Base-by-base conservation (phyloP, 2,113 vertebrate species). In the Oryzias melastigma region DNA sequence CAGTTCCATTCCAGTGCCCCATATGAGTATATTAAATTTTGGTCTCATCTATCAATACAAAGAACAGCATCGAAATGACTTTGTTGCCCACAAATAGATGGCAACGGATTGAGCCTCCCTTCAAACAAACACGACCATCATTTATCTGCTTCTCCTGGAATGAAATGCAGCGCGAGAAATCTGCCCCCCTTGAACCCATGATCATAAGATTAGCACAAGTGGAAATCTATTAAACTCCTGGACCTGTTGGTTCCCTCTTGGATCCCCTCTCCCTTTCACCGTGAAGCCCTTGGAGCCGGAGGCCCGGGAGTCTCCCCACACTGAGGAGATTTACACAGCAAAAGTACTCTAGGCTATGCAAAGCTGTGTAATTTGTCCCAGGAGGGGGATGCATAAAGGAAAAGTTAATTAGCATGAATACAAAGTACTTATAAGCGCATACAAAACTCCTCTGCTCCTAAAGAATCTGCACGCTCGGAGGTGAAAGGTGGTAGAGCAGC, bases 41-140 rank as follows among this genome's bases (percentile, higher is more conserved):
- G 81, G 51, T 59, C 70, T 80, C 80, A 90, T 89, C 81, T 85
- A 87, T 91, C 88, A 91, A 87, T 90, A 85, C 69, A 78, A 80
- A 80, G 81, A 86, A 73, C n/a, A 65, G 71, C 77, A 84, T 87
- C 73, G 65, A 88, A 91, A 91, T 89, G 67, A 87, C 83, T 87
- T 90, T 85, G 80, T 85, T 87, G 88, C 82, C 76, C 81, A 77
- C 83, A 89, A 88, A 88, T 87, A 49, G 73, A 69, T 75, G 67
- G 77, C 73, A 85, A 89, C 83, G 83, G 80, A 88, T 82, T 71
- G 75, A 79, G 77, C 76, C 79, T 85, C 80, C 72, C 54, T 71
- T 80, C 84, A 88, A 86, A 85, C 78, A 87, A 80, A 22, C 22
- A 22, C 22, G 73, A 69, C 69, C 76, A 77, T 86, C 76, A 87